Evolutionary conservation across 2,113 vertebrate species (phyloP).

Genomic region (Laterallus jamaicensis): DNA sequence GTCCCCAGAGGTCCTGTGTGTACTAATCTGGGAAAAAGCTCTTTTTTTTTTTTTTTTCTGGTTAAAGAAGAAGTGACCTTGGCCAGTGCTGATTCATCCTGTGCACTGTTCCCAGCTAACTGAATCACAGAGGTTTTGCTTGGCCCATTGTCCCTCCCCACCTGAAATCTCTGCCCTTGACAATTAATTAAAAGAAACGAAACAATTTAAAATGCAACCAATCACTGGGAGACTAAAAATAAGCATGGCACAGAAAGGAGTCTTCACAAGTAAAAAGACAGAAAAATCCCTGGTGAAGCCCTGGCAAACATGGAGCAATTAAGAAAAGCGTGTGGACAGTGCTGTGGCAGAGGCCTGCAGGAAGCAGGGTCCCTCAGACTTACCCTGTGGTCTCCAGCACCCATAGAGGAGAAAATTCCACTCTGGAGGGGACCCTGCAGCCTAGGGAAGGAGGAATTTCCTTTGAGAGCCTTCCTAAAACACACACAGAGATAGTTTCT

Average conservation of each 20-base stretch:
- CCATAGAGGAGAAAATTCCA: background rate
- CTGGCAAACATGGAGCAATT: background rate
- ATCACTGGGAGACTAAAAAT: constrained; percentile 52
- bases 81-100: constrained; percentile 56
- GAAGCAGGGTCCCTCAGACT: background rate
- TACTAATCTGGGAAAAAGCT: background rate
- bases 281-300: constrained; percentile 3
- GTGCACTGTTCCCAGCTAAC: constrained; percentile 26
- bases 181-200: constrained; percentile 55
- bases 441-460: background rate
- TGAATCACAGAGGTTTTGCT: constrained; percentile 42
- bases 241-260: constrained; percentile 31
- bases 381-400: background rate
- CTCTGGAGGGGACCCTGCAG: background rate
- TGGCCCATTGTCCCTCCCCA: constrained; percentile 29
- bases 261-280: background rate
- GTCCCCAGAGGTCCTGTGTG: background rate
- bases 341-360: background rate
- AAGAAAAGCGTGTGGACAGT: background rate
- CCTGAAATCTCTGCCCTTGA: constrained; percentile 42
- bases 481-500: background rate
- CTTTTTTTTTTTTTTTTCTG: constrained; percentile 4
- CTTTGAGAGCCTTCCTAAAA: background rate
- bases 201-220: constrained; percentile 34
- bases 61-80: constrained; percentile 45